phyloP scores from a whole-genome alignment of 2,797 vertebrate genomes.

The Pachyuromys duprasi region DNA sequence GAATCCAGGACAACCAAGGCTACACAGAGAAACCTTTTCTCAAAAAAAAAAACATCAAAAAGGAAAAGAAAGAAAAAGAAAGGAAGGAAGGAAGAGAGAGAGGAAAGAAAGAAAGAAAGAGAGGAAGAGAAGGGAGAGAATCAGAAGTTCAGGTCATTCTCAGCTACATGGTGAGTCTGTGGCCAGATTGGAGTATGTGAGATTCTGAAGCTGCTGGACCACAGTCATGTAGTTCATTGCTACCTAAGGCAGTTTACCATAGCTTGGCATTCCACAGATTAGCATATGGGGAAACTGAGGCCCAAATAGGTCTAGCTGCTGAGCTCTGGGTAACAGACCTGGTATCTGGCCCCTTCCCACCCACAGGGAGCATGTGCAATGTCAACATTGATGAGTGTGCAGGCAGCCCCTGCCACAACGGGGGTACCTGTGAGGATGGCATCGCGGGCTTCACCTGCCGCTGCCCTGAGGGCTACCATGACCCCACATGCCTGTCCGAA shows the following conservation, averaged over 20 bases:
- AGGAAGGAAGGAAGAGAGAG: too few species aligned
- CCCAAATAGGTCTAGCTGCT: fast-evolving
- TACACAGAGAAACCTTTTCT: too few species aligned
- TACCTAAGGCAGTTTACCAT: fast-evolving
- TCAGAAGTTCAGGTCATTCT: background rate
- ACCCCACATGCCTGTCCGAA: constrained; percentile 94
- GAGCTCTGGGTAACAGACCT: too few species aligned
- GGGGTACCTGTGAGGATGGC: constrained; percentile 95
- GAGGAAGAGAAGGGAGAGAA: too few species aligned
- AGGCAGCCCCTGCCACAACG: constrained; percentile 94
- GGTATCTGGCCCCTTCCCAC: background rate
- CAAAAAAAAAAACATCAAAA: too few species aligned
- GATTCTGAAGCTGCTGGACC: background rate
- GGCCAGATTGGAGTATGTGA: background rate
- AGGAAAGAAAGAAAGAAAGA: too few species aligned
- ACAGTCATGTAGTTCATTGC: fast-evolving
- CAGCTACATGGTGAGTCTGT: background rate
- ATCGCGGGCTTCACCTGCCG: constrained; percentile 94
- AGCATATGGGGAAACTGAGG: background rate
- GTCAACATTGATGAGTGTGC: constrained; percentile 96
- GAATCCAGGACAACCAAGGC: too few species aligned
- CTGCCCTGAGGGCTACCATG: constrained; percentile 96
- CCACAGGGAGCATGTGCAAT: constrained; percentile 94
- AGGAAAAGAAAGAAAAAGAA: too few species aligned
- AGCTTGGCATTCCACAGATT: background rate